Evolutionary conservation across 2,113 vertebrate genomes (phyloP), one percentile per base, ranked within the genome.

Genomic region (Aptenodytes patagonicus): DNA sequence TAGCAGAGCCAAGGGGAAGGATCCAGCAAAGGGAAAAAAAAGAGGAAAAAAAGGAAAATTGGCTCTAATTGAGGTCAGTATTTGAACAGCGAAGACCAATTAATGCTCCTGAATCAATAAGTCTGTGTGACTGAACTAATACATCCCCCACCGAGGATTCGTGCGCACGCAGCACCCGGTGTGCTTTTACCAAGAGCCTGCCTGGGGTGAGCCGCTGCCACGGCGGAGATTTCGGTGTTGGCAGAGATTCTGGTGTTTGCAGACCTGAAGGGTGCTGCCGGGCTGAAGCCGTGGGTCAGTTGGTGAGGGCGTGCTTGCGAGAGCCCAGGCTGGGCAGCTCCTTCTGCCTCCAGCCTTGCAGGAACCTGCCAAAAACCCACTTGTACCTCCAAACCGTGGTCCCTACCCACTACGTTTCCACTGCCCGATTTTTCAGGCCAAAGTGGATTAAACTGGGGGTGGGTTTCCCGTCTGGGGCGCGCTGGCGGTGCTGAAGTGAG

Each of bases 61-160:
- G 40, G 5, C 77, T 95, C 24, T 93, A 92, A 91, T 87, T 84
- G 93, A 93, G 92, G 95, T 84, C 6, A 2, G 34, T 97, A 51
- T 96, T 97, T 97, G 86, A 96, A 87, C 86, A 95, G 83, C 5
- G 28, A 76, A 76, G 77, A 72, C 77, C 61, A 94, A 91, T 95
- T 96, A 96, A 71, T 89, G 81, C 69, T 92, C 44, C 91, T 49
- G 64, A 87, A 93, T 97, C 89, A 75, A 89, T 87, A 95, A 29
- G 60, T 42, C 83, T 92, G 91, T 0, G 15, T 87, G 92, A 69
- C 80, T 87, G 47, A 78, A 49, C 69, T 75, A 52, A 92, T 34
- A 42, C 14, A 25, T 72, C 75, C n/a, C 29, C 29, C 34, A 12
- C 21, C 2, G 6, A 82, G 77, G 76, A 19, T 55, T 52, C 2